Conservation (phyloP, 2,113 vertebrate genomes). For the Chaetodon trifascialis region DNA sequence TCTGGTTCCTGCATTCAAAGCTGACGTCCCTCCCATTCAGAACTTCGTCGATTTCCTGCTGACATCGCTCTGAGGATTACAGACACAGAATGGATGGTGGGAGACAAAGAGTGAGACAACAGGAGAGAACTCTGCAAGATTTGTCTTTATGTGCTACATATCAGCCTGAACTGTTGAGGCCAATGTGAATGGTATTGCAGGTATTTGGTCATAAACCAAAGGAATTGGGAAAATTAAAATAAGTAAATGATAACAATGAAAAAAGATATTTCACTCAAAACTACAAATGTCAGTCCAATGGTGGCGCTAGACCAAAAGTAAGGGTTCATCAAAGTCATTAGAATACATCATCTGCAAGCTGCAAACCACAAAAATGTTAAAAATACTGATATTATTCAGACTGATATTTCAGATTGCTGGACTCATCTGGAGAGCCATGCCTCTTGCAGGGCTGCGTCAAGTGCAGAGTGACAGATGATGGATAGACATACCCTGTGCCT, state of each 20-base stretch:
- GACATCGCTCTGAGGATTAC: constrained; percentile 40
- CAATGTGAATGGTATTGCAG: too few species aligned
- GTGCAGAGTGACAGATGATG: not conserved
- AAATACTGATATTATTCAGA: too few species aligned
- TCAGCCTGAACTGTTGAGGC: too few species aligned
- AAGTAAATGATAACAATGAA: too few species aligned
- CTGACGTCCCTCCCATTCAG: constrained; percentile 37
- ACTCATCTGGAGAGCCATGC: too few species aligned
- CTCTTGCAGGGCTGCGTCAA: not conserved
- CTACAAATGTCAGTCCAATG: not conserved
- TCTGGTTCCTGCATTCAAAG: constrained; percentile 58
- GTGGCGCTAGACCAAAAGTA: not conserved
- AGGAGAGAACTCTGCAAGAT: not conserved
- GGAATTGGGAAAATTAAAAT: too few species aligned
- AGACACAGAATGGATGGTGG: not conserved
- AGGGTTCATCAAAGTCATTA: not conserved
- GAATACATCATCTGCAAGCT: not conserved
- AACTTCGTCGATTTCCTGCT: constrained; percentile 53
- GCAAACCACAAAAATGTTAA: not conserved
- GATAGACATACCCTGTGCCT: constrained; percentile 31
- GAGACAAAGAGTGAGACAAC: not conserved
- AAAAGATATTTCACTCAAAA: not conserved
- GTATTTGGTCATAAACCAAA: too few species aligned
- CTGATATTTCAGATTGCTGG: too few species aligned
- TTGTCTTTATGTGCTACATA: not conserved